Conservation (phyloP, 2,797 vertebrate genomes). For the Anabacerthia variegaticeps region DNA sequence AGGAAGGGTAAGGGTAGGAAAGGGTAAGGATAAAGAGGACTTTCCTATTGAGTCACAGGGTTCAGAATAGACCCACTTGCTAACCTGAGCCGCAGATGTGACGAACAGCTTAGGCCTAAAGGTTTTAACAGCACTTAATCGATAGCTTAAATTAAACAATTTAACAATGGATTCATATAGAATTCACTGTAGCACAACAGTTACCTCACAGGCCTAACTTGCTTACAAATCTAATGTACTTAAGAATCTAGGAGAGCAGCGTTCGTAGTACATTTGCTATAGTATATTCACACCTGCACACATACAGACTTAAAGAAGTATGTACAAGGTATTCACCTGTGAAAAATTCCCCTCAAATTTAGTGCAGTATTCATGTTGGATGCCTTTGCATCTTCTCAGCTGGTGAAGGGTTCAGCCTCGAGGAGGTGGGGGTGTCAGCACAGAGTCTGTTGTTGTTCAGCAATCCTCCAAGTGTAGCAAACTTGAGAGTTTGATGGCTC, state of each 20-base stretch:
- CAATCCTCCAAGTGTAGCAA: fast-evolving
- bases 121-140: not conserved
- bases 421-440: not conserved
- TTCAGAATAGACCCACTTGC: not conserved
- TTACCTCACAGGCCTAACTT: not conserved
- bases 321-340: not conserved
- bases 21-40: not conserved
- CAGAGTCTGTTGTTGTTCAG: fast-evolving
- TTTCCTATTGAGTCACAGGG: not conserved
- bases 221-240: not conserved
- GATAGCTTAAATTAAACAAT: not conserved
- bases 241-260: not conserved
- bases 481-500: not conserved
- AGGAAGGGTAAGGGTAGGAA: not conserved
- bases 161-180: not conserved
- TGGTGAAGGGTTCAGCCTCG: not conserved
- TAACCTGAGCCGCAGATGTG: not conserved
- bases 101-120: not conserved
- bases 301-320: not conserved
- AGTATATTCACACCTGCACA: not conserved
- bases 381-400: not conserved
- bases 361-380: not conserved
- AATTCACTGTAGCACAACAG: not conserved
- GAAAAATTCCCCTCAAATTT: not conserved
- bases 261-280: not conserved